Base-by-base conservation (phyloP, 2,113 vertebrate genomes). In the Cinclus mexicanus region DNA sequence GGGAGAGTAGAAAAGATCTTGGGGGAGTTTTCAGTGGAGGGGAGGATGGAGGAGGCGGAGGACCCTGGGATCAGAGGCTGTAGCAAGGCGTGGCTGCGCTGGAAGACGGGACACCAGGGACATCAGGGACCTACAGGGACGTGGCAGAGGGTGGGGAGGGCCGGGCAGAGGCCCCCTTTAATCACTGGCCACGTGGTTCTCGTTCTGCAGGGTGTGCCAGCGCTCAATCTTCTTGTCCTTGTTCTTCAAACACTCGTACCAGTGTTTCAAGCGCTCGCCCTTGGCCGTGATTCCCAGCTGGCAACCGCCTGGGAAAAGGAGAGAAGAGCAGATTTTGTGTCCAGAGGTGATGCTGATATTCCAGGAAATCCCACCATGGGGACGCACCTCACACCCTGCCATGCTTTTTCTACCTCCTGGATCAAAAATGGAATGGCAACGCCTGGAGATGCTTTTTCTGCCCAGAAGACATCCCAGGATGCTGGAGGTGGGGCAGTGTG, bases 181-280 rank as follows among this genome's bases (percentile, higher is more conserved):
- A 94, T 99, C 99, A 0, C 99, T 99, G 8, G 99, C 97, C 39
- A 98, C 94, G 2, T 99, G 99, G 96, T 98, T 99, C 97, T 99
- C 99, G 0, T 99, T 99, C 39, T 98, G 95, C 79, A 99, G 98
- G 79, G 99, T 99, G 97, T 99, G 99, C 99, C 99, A 99, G 94
- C 99, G 99, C 92, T 99, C 99, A 0, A 99, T 99, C 97, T 98
- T 99, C 99, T 99, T 99, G 97, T 99, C 99, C 96, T 99, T 99
- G 98, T 99, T 99, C 98, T 99, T 99, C 97, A 99, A 86, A 64
- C 99, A 99, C 94, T 99, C 99, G 3, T 99, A 99, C 99, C 99
- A 99, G 97, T 99, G 99, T 98, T 99, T 99, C 96, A 99, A 98
- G 87, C 98, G 96, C 95, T 99, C 99, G 6, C 99, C 99, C 95